Evolutionary conservation across 2,888 invertebrate genomes (phyloP).

Genomic region (Drosophila incognita): DNA sequence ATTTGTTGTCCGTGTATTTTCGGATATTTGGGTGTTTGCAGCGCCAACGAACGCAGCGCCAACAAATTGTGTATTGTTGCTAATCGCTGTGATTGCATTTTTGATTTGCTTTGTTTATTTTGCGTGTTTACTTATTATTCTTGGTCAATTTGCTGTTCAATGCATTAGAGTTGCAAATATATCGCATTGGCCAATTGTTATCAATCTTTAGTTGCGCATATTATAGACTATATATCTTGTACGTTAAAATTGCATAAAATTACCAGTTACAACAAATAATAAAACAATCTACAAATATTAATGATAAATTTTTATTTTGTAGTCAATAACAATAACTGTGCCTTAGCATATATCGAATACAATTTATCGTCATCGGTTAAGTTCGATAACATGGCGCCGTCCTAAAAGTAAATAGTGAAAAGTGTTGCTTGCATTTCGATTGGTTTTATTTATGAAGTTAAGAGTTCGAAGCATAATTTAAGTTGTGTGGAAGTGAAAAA

Average conservation of each 20-base stretch:
- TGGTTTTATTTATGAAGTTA: slow-evolving; percentile 1
- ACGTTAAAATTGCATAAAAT: neutral
- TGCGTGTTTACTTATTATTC: slow-evolving; percentile 7
- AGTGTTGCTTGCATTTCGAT: neutral
- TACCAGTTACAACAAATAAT: no score
- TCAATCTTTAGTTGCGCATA: neutral
- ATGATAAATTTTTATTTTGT: neutral
- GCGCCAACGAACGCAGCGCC: slow-evolving; percentile 25
- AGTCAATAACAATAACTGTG: neutral
- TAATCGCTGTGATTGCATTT: slow-evolving; percentile 46
- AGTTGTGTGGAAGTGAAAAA: neutral
- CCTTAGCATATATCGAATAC: slow-evolving; percentile 31
- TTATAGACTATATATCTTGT: neutral
- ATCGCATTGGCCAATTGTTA: neutral
- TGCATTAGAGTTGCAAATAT: slow-evolving; percentile 34
- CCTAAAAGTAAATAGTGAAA: slow-evolving; percentile 9
- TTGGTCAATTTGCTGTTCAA: slow-evolving; percentile 15
- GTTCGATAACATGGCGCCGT: neutral
- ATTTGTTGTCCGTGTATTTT: slow-evolving; percentile 12
- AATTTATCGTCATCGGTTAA: slow-evolving; percentile 22
- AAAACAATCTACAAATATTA: neutral
- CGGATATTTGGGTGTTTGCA: slow-evolving; percentile 24
- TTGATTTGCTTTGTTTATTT: slow-evolving; percentile 3
- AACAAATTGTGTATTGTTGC: slow-evolving; percentile 40
- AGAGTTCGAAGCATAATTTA: slow-evolving; percentile 19